Conservation (phyloP, 1,140 invertebrate species). For the Musca domestica region DNA sequence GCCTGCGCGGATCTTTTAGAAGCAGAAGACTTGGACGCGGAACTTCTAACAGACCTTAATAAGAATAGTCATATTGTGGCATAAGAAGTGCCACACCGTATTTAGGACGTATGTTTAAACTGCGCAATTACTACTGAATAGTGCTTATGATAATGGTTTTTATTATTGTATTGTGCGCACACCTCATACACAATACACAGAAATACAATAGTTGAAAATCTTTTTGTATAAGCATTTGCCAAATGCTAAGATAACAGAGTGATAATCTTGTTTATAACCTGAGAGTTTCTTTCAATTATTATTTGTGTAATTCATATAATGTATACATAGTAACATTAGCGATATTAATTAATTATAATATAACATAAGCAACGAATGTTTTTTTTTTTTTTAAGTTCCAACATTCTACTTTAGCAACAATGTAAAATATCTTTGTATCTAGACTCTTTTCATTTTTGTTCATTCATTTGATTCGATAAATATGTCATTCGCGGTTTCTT, state of each 20-base stretch:
- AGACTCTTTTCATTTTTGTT: too few species aligned
- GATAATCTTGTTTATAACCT: conserved; percentile 18
- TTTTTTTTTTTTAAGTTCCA: too few species aligned
- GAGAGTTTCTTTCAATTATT: not conserved
- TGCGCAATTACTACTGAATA: conserved; percentile 18
- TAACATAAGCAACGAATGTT: too few species aligned
- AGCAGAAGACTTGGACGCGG: conserved; percentile 43
- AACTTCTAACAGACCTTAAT: conserved; percentile 51
- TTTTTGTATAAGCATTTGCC: conserved; percentile 15
- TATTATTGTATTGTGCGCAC: conserved; percentile 4
- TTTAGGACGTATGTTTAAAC: not conserved
- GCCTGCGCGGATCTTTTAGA: conserved; percentile 44
- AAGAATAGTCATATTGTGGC: conserved; percentile 53
- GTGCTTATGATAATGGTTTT: conserved; percentile 10
- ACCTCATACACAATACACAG: not conserved
- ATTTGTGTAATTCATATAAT: too few species aligned
- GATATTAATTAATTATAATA: too few species aligned
- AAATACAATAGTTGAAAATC: conserved; percentile 3
- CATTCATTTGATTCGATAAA: too few species aligned
- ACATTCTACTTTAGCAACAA: too few species aligned
- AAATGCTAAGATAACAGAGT: conserved; percentile 10
- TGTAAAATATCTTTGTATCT: too few species aligned
- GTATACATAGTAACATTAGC: too few species aligned
- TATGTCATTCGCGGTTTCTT: too few species aligned
- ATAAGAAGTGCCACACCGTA: conserved; percentile 28